Evolutionary conservation across 2,888 invertebrate species (phyloP).

Genomic region (Trachelus tabidus): DNA sequence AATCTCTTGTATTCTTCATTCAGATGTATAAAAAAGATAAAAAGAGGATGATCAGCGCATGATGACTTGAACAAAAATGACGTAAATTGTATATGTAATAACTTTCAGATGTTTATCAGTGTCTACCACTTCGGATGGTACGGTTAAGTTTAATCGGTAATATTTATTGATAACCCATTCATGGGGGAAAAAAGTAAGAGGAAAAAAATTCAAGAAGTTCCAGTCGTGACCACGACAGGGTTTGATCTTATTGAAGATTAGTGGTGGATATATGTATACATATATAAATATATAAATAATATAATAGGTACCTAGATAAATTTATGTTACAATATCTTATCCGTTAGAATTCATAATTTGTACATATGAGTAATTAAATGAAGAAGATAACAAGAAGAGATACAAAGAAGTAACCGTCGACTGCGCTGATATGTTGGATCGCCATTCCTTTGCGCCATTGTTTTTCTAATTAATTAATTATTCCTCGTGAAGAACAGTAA

Average conservation of each 20-base stretch:
- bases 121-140: not conserved
- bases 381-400: not conserved
- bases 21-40: not conserved
- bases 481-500: not conserved
- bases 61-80: not conserved
- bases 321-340: constrained; percentile 27
- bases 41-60: not conserved
- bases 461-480: not conserved
- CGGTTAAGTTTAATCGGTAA: not conserved
- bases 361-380: constrained; percentile 26
- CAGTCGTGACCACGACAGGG: constrained; percentile 23
- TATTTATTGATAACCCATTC: constrained; percentile 8
- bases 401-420: not conserved
- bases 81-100: not conserved
- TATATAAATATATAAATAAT: not conserved
- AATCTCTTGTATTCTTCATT: not conserved
- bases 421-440: not conserved
- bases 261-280: constrained; percentile 25
- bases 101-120: not conserved
- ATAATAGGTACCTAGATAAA: constrained; percentile 11
- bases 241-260: constrained; percentile 33
- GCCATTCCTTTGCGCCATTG: not conserved
- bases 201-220: constrained; percentile 9
- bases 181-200: constrained; percentile 17
- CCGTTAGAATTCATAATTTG: constrained; percentile 29